Evolutionary conservation across 2,797 vertebrate species (phyloP).

Genomic region (Tangara arthus): DNA sequence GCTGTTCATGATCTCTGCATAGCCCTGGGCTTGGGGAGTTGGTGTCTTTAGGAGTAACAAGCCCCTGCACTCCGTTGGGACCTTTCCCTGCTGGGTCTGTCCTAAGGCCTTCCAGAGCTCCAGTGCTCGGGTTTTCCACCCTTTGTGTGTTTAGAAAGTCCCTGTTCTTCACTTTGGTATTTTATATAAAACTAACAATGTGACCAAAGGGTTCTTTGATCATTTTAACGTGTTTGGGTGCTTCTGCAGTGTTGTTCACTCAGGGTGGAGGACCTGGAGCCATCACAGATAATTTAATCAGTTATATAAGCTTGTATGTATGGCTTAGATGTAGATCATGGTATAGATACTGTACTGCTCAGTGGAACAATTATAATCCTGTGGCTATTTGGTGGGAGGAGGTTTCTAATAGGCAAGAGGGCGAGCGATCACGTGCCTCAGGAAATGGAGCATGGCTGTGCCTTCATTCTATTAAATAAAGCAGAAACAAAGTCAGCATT

Average conservation of each 20-base stretch:
- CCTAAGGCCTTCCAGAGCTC: neutral
- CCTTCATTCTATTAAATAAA: neutral
- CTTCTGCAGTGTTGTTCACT: neutral
- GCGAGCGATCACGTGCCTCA: neutral
- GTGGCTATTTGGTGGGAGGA: neutral
- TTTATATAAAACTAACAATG: accelerated
- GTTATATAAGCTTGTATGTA: neutral
- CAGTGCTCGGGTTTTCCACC: accelerated
- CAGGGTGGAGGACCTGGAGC: neutral
- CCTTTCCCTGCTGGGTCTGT: neutral
- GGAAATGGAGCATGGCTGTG: neutral
- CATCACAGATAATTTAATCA: neutral
- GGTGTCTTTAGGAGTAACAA: neutral
- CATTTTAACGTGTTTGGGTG: accelerated
- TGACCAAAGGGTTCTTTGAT: accelerated
- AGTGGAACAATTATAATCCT: accelerated
- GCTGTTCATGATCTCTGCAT: neutral
- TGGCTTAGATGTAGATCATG: neutral
- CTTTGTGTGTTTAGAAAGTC: neutral
- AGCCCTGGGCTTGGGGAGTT: neutral
- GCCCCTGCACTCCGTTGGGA: accelerated
- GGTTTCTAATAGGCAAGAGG: neutral
- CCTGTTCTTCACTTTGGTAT: accelerated
- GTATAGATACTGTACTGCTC: neutral
- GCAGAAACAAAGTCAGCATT: neutral